Evolutionary conservation across 2,888 invertebrate genomes (phyloP), one percentile per base, ranked within the genome.

Genomic region (Pecten maximus): DNA sequence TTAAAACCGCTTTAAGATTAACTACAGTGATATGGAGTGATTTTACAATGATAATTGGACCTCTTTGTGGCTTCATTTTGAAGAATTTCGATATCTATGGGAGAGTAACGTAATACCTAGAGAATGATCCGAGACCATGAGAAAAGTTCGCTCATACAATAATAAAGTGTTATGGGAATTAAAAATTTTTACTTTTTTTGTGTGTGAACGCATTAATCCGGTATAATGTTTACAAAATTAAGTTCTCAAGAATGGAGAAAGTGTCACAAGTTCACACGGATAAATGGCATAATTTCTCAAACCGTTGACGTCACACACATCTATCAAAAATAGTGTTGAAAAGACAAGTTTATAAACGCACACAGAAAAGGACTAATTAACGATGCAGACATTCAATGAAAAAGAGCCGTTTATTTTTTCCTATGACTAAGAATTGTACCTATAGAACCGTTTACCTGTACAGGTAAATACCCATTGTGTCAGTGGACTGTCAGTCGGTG

Each of bases 391-490:
- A 60, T 74, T 74, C n/a, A 54, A 54, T 23, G 10, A 35, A 74
- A 74, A 74, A 28, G 15, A 28, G 28, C 10, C 74, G 16, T 74
- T 74, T 74, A 74, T 74, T 74, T 54, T 54, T 54, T 35, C 12
- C 35, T 74, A 74, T 74, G 74, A 74, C 23, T 35, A 74, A 35
- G 16, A 54, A 19, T 23, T 54, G 48, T 16, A 48, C 48, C 48
- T 19, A 48, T 48, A 48, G 60, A 23, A 60, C 60, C 0, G n/a
- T 35, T 0, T 74, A 74, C 74, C 28, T 28, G 35, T 74, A 74
- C 74, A 74, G 74, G 74, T 74, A 74, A 74, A 74, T 74, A 74
- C 74, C 74, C 74, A 74, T 74, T 74, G 74, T 74, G 28, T 35
- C 19, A 12, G 28, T 15, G 74, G 28, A 74, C 74, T 35, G 74